These are phyloP conservation scores for Leptopilina myrica DNA, from an alignment of 2,888 invertebrate genomes.

Conservation along the genomic window DNA sequence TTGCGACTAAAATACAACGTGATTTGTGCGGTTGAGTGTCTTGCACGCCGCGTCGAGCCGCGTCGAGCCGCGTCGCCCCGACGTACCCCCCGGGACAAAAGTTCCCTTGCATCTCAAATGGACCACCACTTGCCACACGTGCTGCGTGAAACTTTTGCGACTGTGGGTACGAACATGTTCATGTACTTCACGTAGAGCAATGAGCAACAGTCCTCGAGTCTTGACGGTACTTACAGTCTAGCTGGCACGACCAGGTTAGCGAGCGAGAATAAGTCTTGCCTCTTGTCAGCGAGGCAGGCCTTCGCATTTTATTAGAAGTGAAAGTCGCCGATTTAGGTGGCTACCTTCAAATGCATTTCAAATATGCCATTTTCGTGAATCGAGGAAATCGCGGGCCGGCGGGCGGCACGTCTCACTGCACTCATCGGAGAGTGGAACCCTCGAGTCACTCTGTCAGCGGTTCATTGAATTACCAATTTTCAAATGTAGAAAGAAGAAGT, in stretches of 20 bases:
- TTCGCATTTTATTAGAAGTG: conserved; percentile 73
- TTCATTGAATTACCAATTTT: too few relatives aligned
- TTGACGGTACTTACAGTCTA: conserved; percentile 47
- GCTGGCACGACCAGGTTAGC: conserved; percentile 51
- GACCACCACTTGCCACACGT: conserved; percentile 24
- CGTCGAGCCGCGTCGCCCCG: conserved; percentile 25
- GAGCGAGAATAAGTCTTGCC: conserved; percentile 45
- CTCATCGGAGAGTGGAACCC: too few relatives aligned
- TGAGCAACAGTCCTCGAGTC: conserved; percentile 37
- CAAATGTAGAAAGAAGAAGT: too few relatives aligned
- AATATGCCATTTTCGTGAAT: not conserved
- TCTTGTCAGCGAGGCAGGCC: conserved; percentile 57
- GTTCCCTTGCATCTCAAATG: conserved; percentile 31
- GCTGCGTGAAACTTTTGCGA: conserved; percentile 21
- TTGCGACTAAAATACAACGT: conserved; percentile 36
- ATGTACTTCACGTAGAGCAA: conserved; percentile 32
- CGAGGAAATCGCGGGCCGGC: not conserved
- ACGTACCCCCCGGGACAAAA: conserved; percentile 36
- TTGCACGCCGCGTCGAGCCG: conserved; percentile 2
- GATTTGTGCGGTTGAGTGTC: conserved; percentile 39
- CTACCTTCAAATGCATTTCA: conserved; percentile 47
- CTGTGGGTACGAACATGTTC: conserved; percentile 32
- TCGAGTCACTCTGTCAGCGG: too few relatives aligned
- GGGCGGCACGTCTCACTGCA: not conserved
- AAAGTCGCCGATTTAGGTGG: conserved; percentile 70